Evolutionary conservation across 2,113 vertebrate genomes (phyloP).

Genomic region (Anoura caudifer): DNA sequence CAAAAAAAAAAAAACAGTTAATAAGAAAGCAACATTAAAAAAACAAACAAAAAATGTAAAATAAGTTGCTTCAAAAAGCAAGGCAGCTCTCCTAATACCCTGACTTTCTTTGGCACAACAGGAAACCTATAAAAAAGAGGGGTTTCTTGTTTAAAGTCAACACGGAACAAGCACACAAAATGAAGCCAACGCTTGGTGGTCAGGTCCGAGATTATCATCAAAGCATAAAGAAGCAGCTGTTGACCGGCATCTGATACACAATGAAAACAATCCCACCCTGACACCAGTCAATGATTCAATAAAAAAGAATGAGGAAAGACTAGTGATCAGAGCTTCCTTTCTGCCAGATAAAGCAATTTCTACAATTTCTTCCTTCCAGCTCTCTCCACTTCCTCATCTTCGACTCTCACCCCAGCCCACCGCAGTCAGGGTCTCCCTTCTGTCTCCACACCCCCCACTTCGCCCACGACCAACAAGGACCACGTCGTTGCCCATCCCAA

Average conservation of each 20-base stretch:
- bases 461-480: background rate
- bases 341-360: background rate
- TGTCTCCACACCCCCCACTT: background rate
- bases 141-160: background rate
- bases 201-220: background rate
- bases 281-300: background rate
- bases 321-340: background rate
- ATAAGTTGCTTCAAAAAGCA: background rate
- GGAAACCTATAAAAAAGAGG: background rate
- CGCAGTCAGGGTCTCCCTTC: background rate
- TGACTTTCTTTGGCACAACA: background rate
- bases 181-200: background rate
- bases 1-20: background rate
- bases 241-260: background rate
- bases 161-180: background rate
- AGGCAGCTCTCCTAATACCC: background rate
- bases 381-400: background rate
- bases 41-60: background rate
- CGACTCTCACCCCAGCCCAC: background rate
- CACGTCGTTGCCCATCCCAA: background rate
- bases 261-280: background rate
- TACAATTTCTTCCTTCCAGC: background rate
- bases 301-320: slow-evolving; percentile 5
- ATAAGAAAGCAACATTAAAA: background rate
- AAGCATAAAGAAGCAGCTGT: background rate